Percentiles rank a stretch among this genome's conserved stretches.
These are phyloP conservation scores for Caenorhabditis plicata DNA, from an alignment of 2,888 invertebrate genomes.

Conservation along the genomic window DNA sequence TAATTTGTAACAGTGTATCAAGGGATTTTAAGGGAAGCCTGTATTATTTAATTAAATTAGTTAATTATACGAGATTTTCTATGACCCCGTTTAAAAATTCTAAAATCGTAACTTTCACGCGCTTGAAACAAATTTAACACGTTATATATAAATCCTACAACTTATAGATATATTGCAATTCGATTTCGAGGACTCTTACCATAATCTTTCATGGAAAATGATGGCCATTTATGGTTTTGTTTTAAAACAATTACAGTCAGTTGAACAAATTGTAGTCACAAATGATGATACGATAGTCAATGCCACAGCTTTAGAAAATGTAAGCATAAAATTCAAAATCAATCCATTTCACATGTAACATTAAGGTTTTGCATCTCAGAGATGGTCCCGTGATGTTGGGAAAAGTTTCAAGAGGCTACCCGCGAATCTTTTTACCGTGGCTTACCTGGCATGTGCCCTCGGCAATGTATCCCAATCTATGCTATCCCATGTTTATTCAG, in stretches of 20 bases:
- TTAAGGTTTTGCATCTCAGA: conserved; percentile 24
- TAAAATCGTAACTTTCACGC: too few species aligned
- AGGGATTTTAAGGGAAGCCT: too few species aligned
- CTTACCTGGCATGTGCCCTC: conserved; percentile 61
- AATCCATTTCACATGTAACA: neutral
- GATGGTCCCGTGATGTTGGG: conserved; percentile 52
- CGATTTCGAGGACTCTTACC: conserved; percentile 63
- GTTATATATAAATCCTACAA: too few species aligned
- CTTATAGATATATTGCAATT: conserved; percentile 59
- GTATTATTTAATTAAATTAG: too few species aligned
- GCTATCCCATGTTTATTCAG: conserved; percentile 63
- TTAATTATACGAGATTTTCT: too few species aligned
- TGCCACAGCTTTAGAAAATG: conserved; percentile 52
- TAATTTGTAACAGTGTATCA: too few species aligned
- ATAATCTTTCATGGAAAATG: conserved; percentile 63
- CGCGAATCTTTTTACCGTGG: conserved; percentile 63
- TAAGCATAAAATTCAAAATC: conserved; percentile 11
- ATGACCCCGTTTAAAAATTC: too few species aligned
- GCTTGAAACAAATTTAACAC: too few species aligned
- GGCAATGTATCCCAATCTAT: conserved; percentile 58
- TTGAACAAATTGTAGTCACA: conserved; percentile 50
- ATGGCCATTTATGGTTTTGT: conserved; percentile 61
- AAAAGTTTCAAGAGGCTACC: conserved; percentile 63
- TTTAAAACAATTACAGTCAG: conserved; percentile 37
- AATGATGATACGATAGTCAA: conserved; percentile 64